These are phyloP conservation scores for Ia io DNA, from an alignment of 2,113 vertebrate species.

Conservation along the genomic window DNA sequence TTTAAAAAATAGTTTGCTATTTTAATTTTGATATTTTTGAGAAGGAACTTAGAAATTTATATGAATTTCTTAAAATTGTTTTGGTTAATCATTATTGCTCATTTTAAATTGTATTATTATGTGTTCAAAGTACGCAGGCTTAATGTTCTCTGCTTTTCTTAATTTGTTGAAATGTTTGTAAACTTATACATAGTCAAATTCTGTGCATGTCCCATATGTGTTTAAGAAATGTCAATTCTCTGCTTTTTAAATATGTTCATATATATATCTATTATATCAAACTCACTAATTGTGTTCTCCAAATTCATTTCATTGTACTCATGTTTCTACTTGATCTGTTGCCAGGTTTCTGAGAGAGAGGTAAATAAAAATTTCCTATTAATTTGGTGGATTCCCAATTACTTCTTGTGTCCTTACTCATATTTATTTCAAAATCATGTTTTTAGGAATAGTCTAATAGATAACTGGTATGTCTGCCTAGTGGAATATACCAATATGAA, in stretches of 20 bases:
- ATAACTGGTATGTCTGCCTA: not conserved
- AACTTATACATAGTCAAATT: not conserved
- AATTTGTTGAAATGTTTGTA: slow-evolving; percentile 8
- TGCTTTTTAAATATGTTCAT: not conserved
- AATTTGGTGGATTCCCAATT: not conserved
- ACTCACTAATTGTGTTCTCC: not conserved
- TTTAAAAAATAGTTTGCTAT: not conserved
- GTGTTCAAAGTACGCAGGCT: not conserved
- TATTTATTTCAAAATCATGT: slow-evolving; percentile 8
- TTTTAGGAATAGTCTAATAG: not conserved
- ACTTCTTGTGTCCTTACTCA: slow-evolving; percentile 30
- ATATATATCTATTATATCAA: not conserved
- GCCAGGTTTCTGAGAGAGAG: not conserved
- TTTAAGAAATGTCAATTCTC: not conserved
- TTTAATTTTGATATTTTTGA: slow-evolving; percentile 27
- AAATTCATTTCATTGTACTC: not conserved
- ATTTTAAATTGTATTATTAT: not conserved
- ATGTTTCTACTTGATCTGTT: not conserved
- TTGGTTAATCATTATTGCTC: not conserved
- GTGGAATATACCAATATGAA: not conserved
- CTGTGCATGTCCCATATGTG: not conserved
- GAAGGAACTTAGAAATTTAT: not conserved
- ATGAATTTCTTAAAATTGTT: too few species aligned
- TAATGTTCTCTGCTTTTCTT: not conserved
- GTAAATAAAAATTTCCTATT: not conserved